A percentile compares a stretch with the other conserved stretches of the same genome.
Conservation (phyloP, 2,113 vertebrate genomes). For the Alosa alosa region DNA sequence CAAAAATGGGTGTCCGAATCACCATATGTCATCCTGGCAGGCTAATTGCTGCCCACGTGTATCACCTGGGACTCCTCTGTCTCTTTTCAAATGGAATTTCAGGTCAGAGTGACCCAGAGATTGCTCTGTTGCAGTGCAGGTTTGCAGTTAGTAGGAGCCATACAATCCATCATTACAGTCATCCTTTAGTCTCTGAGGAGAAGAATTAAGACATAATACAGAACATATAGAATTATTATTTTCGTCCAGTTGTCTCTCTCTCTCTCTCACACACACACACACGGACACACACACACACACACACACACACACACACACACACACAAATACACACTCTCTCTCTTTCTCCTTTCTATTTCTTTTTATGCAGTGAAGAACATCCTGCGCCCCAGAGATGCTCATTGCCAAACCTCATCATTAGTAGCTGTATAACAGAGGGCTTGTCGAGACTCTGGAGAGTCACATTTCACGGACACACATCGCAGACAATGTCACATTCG, state of each 20-base stretch:
- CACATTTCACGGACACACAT: neutral
- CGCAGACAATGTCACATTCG: neutral
- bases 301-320: neutral
- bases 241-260: neutral
- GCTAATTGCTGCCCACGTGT: neutral
- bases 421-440: neutral
- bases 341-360: neutral
- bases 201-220: neutral
- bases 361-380: neutral
- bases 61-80: neutral
- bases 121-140: neutral
- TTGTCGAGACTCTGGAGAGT: neutral
- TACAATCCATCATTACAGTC: neutral
- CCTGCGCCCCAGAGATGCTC: neutral
- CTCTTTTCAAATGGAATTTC: neutral
- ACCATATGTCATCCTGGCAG: neutral
- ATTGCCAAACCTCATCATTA: neutral
- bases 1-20: neutral
- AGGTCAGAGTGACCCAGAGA: neutral
- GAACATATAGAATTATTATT: neutral
- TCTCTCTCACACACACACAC: neutral
- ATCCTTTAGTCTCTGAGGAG: neutral
- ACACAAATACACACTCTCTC: neutral
- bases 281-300: too few relatives aligned
- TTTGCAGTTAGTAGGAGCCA: neutral